phyloP scores from a whole-genome alignment of 2,113 vertebrate species.

The Balaeniceps rex region DNA sequence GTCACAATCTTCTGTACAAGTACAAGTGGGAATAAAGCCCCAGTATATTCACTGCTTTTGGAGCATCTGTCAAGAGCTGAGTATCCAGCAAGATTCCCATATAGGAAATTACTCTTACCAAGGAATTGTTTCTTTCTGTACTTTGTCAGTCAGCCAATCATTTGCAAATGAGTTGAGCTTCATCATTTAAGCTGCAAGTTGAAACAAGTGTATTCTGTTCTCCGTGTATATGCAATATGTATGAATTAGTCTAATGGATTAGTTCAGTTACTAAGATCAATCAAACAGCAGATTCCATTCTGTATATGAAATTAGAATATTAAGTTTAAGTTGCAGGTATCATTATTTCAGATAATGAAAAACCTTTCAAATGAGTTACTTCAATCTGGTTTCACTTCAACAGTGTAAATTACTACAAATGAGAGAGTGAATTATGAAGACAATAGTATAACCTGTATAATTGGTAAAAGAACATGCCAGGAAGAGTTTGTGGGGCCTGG shows the following conservation, averaged over 20 bases:
- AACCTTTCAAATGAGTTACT: neutral
- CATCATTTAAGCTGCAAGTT: neutral
- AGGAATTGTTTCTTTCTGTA: neutral
- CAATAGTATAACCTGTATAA: neutral
- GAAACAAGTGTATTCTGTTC: neutral
- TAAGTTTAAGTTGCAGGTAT: neutral
- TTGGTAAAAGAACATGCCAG: neutral
- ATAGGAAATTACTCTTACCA: neutral
- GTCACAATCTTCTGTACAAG: neutral
- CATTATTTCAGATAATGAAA: neutral
- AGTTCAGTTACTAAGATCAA: neutral
- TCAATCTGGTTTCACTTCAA: neutral
- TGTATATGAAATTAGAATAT: neutral
- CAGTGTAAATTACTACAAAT: neutral
- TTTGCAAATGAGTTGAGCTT: neutral
- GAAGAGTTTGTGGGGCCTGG: neutral
- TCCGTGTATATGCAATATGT: neutral
- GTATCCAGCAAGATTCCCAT: neutral
- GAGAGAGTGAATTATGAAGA: neutral
- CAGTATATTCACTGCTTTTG: neutral
- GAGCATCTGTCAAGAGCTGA: neutral
- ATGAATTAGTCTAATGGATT: neutral
- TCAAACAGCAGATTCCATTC: neutral
- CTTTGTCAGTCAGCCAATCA: neutral
- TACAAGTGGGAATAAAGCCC: neutral